Evolutionary conservation across 2,113 vertebrate species (phyloP).

Genomic region (Poicephalus gulielmi): DNA sequence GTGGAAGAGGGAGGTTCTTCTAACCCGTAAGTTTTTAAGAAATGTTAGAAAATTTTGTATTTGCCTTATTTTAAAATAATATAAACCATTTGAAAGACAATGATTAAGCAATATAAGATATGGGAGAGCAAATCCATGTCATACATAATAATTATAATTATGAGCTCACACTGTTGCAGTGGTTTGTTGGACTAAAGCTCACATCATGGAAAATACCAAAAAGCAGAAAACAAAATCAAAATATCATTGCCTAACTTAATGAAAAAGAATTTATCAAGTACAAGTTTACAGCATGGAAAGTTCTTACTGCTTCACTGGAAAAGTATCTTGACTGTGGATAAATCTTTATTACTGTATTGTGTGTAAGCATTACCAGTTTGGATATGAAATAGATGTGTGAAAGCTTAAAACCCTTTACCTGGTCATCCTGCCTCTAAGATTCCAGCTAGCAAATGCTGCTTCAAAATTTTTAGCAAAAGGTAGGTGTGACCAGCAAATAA

Average conservation of each 20-base stretch:
- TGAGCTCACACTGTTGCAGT: neutral
- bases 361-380: neutral
- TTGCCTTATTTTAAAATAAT: neutral
- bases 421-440: neutral
- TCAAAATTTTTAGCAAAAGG: neutral
- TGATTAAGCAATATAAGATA: neutral
- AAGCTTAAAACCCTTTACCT: neutral
- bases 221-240: neutral
- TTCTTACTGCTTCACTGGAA: neutral
- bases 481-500: neutral
- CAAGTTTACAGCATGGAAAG: neutral
- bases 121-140: neutral
- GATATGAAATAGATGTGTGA: neutral
- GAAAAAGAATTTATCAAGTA: neutral
- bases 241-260: neutral
- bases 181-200: neutral
- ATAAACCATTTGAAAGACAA: neutral
- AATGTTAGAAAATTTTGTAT: neutral
- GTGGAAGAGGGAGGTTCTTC: neutral
- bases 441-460: neutral
- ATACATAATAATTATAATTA: neutral
- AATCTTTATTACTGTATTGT: neutral
- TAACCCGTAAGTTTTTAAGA: neutral
- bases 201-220: neutral
- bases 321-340: neutral